Conservation (phyloP, 2,888 invertebrate species). For the Lepas anatifera region DNA sequence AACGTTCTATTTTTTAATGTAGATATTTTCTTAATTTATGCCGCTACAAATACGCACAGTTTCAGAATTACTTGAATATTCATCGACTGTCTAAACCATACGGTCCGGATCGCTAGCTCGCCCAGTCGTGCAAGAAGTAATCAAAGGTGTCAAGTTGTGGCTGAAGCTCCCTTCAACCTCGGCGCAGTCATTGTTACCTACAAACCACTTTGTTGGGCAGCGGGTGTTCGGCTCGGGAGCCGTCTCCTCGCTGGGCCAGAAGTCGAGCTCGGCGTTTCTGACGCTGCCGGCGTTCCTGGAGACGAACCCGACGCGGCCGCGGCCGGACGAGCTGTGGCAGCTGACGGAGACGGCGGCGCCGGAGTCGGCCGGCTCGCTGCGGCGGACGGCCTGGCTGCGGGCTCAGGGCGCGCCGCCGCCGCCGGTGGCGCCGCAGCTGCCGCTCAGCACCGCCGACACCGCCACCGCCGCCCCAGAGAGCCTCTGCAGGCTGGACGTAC, state of each 20-base stretch:
- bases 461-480: constrained; percentile 21
- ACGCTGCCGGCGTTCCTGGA: constrained; percentile 4
- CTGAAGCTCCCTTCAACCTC: no score
- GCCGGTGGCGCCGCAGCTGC: background rate
- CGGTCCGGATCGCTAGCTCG: no score
- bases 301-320: background rate
- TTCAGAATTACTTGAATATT: no score
- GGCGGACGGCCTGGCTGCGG: background rate
- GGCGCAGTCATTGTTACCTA: no score
- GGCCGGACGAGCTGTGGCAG: background rate
- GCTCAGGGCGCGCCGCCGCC: background rate
- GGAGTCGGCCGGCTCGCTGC: background rate
- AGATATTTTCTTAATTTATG: no score
- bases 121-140: no score
- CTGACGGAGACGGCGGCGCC: background rate
- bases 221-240: background rate
- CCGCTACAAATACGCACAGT: no score
- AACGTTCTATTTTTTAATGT: no score
- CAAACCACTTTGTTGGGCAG: background rate
- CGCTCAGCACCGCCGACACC: background rate
- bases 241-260: background rate
- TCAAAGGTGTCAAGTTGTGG: no score
- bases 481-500: constrained; percentile 23
- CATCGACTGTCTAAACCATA: no score
- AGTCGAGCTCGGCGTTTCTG: background rate